Conservation (phyloP, 2,797 vertebrate species). For the Ctenopoma kingsleyae region DNA sequence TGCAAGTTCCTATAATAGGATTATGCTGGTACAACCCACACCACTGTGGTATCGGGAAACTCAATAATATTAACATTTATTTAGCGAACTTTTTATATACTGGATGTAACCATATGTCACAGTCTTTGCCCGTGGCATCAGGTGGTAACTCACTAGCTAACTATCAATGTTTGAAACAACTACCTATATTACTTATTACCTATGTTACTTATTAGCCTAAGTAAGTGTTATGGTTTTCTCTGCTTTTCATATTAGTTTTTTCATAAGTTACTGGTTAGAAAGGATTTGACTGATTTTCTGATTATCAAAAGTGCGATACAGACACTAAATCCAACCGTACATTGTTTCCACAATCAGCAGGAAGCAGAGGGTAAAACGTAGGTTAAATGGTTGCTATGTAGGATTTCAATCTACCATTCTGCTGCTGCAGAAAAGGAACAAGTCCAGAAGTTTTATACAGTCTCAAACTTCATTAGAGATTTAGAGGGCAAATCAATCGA, state of each 20-base stretch:
- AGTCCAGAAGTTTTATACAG: slow-evolving; percentile 1
- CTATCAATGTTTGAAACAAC: neutral
- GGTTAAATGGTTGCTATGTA: neutral
- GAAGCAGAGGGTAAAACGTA: too few species aligned
- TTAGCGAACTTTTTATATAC: slow-evolving; percentile 13
- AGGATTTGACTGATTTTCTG: neutral
- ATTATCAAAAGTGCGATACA: too few species aligned
- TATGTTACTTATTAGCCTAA: neutral
- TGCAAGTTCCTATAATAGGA: slow-evolving; percentile 34
- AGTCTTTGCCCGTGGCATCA: neutral
- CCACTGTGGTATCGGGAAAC: slow-evolving; percentile 21
- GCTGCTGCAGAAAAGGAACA: neutral
- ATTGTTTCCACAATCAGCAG: too few species aligned
- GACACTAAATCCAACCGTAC: neutral
- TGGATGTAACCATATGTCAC: slow-evolving; percentile 16
- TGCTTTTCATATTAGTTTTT: too few species aligned
- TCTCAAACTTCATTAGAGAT: slow-evolving; percentile 1
- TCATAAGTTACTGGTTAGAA: neutral
- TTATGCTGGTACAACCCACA: slow-evolving; percentile 22
- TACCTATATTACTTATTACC: neutral
- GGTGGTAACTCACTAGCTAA: neutral
- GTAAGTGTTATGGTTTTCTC: neutral
- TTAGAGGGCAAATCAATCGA: slow-evolving; percentile 9
- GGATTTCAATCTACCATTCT: neutral
- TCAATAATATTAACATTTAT: slow-evolving; percentile 43